Conservation (phyloP, 2,113 vertebrate species). For the Malurus alboscapulatus region DNA sequence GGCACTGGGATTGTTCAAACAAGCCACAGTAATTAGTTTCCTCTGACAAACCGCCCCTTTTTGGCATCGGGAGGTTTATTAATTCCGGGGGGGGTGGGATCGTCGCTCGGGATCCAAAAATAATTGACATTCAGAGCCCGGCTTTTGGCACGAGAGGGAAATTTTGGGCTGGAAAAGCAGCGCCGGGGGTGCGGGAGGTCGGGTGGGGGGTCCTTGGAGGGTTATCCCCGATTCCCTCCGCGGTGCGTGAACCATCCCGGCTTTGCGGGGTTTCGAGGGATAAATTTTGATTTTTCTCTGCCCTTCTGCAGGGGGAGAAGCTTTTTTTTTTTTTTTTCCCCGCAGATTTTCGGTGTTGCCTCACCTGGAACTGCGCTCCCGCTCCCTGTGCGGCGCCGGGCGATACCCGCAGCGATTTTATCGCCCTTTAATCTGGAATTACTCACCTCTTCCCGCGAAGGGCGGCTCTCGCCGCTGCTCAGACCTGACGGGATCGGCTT, state of each 20-base stretch:
- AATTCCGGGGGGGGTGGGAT: background rate
- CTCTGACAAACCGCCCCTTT: background rate
- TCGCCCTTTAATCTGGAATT: background rate
- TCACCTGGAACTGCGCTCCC: rapidly evolving
- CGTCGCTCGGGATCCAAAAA: background rate
- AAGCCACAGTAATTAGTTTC: constrained; percentile 44
- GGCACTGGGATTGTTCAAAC: constrained; percentile 41
- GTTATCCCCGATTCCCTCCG: background rate
- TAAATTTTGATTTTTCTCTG: background rate
- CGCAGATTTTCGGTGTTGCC: rapidly evolving
- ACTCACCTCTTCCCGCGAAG: background rate
- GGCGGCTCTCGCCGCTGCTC: background rate
- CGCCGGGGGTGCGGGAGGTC: rapidly evolving
- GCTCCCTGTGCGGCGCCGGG: rapidly evolving
- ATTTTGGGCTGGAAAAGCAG: background rate
- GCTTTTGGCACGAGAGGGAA: background rate
- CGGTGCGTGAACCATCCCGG: rapidly evolving
- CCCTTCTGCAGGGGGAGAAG: background rate
- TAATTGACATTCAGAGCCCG: background rate
- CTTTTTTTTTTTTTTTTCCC: no score
- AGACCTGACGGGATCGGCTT: background rate
- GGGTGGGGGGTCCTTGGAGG: background rate
- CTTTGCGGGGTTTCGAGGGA: rapidly evolving
- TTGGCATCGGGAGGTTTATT: background rate
- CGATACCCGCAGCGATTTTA: rapidly evolving